Percentiles rank a stretch among this genome's conserved stretches.
These are phyloP conservation scores for Parasteatoda lunata DNA, from an alignment of 2,888 invertebrate genomes.

Conservation along the genomic window DNA sequence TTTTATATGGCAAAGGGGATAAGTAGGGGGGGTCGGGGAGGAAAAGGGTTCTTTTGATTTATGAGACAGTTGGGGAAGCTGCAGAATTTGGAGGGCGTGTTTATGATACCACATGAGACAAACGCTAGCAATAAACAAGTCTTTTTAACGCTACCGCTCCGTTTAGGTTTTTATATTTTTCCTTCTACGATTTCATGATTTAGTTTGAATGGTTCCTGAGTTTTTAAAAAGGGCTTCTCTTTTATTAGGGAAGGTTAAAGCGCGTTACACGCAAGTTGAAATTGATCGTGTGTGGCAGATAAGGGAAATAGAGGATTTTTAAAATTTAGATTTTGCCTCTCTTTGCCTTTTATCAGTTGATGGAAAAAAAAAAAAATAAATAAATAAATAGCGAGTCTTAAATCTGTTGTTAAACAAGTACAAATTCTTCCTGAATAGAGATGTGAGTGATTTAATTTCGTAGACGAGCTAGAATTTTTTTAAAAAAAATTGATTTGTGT, in stretches of 20 bases:
- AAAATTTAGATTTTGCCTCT: too few species aligned
- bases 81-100: constrained; percentile 60
- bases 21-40: constrained; percentile 13
- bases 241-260: not conserved
- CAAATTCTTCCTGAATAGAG: too few species aligned
- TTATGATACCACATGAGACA: constrained; percentile 64
- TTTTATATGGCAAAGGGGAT: constrained; percentile 21
- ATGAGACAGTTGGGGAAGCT: constrained; percentile 38
- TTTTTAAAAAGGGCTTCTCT: not conserved
- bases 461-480: too few species aligned
- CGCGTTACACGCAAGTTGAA: not conserved
- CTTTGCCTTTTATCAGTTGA: too few species aligned
- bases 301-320: too few species aligned
- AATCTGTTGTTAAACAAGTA: too few species aligned
- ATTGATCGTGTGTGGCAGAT: not conserved
- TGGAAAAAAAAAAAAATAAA: too few species aligned
- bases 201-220: not conserved
- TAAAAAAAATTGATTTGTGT: too few species aligned
- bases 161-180: constrained; percentile 4
- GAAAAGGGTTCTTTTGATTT: constrained; percentile 61
- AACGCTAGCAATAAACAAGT: constrained; percentile 65
- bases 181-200: not conserved
- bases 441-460: too few species aligned
- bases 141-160: constrained; percentile 57
- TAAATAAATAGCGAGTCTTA: too few species aligned